Conservation (phyloP, 2,888 invertebrate genomes). For the Euplagia quadripunctaria region DNA sequence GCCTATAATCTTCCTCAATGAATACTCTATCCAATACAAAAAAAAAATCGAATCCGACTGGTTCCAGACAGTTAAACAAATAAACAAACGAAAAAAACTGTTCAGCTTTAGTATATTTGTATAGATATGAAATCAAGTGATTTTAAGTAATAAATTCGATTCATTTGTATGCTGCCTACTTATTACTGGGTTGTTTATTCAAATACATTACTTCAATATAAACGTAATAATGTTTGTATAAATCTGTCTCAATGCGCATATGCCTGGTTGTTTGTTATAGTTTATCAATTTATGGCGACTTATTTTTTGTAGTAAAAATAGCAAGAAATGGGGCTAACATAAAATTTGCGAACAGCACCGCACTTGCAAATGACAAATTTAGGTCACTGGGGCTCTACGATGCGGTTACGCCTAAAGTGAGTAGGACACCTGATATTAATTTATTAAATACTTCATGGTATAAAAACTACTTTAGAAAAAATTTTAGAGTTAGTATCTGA, state of each 20-base stretch:
- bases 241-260: background rate
- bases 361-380: slow-evolving; percentile 49
- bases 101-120: too few species aligned
- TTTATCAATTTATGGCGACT: background rate
- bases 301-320: slow-evolving; percentile 1
- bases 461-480: too few species aligned
- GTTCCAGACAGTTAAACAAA: too few species aligned
- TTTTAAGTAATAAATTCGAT: background rate
- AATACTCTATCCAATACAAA: too few species aligned
- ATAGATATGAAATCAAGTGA: background rate
- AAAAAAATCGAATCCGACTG: too few species aligned
- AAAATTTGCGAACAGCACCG: slow-evolving; percentile 39
- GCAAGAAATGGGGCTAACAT: slow-evolving; percentile 30
- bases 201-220: background rate
- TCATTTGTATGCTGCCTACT: background rate
- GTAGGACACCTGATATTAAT: background rate
- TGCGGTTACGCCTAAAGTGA: slow-evolving; percentile 34
- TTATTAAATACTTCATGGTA: background rate
- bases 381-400: slow-evolving; percentile 59
- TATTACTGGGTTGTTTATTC: background rate
- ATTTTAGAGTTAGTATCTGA: too few species aligned
- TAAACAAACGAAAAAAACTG: too few species aligned
- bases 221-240: background rate
- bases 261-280: background rate
- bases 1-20: too few species aligned